Evolutionary conservation across 2,888 invertebrate species (phyloP).

Genomic region (Orchesellides sinensis): DNA sequence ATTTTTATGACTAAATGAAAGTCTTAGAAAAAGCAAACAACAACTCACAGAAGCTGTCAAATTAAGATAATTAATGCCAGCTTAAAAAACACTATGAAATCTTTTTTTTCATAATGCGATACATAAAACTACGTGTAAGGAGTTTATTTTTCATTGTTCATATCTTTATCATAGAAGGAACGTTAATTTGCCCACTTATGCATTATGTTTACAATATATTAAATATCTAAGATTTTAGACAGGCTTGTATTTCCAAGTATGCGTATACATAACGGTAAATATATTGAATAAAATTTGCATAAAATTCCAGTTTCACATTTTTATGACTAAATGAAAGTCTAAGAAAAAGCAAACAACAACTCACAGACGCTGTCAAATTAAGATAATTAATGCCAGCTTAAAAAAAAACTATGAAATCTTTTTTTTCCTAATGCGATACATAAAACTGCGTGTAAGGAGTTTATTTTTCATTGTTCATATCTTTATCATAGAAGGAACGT

Average conservation of each 20-base stretch:
- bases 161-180: no score
- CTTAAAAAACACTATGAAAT: conserved; percentile 14
- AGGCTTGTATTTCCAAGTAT: no score
- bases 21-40: conserved; percentile 17
- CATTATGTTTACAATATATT: not conserved
- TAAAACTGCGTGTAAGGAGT: not conserved
- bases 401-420: conserved; percentile 7
- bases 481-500: no score
- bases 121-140: not conserved
- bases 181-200: conserved; percentile 24
- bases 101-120: no score
- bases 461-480: not conserved
- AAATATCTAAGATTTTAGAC: no score
- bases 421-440: no score
- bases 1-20: conserved; percentile 22
- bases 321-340: conserved; percentile 12
- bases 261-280: no score
- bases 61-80: conserved; percentile 47
- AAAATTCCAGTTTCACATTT: conserved; percentile 54
- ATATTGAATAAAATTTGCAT: conserved; percentile 48
- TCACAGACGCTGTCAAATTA: conserved; percentile 51
- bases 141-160: not conserved
- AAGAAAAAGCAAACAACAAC: conserved; percentile 12
- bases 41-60: conserved; percentile 40
- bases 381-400: conserved; percentile 40